These are phyloP conservation scores for Cyanocitta stelleri DNA, from an alignment of 2,113 vertebrate genomes.

Conservation along the genomic window DNA sequence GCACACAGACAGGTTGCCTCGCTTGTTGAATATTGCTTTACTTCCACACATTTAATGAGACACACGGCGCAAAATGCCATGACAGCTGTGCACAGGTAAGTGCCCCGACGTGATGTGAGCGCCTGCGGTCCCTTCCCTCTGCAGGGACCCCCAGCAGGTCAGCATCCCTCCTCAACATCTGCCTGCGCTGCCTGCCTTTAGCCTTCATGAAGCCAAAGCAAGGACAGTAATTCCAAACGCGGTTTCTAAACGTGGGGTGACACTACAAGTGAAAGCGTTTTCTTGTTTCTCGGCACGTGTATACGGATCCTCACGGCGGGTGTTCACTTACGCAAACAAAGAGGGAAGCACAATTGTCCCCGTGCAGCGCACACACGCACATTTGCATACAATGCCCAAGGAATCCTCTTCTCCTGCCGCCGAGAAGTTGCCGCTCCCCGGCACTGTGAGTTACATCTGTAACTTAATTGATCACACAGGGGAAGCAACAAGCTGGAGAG, in stretches of 20 bases:
- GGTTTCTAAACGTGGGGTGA: neutral
- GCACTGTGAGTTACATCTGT: neutral
- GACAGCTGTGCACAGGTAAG: slow-evolving; percentile 67
- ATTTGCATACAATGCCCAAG: slow-evolving; percentile 40
- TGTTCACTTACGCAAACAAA: slow-evolving; percentile 16
- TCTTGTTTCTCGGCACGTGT: slow-evolving; percentile 1
- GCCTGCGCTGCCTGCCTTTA: neutral
- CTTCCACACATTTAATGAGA: neutral
- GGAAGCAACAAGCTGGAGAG: slow-evolving; percentile 53
- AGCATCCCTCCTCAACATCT: slow-evolving; percentile 34
- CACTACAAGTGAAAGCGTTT: neutral
- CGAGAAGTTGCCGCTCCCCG: neutral
- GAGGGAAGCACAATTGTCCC: neutral
- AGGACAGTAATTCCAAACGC: neutral
- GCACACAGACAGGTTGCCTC: neutral
- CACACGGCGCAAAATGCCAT: neutral
- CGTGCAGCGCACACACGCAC: neutral
- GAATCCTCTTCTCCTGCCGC: neutral
- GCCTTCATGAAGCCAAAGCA: neutral
- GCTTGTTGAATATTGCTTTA: slow-evolving; percentile 1
- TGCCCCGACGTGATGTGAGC: slow-evolving; percentile 2
- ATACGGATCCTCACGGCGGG: neutral
- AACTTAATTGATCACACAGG: slow-evolving; percentile 25
- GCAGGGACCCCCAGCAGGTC: neutral
- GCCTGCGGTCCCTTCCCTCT: neutral